Conservation (phyloP, 2,888 invertebrate species). For the Sinopyrophorus schimmeli region DNA sequence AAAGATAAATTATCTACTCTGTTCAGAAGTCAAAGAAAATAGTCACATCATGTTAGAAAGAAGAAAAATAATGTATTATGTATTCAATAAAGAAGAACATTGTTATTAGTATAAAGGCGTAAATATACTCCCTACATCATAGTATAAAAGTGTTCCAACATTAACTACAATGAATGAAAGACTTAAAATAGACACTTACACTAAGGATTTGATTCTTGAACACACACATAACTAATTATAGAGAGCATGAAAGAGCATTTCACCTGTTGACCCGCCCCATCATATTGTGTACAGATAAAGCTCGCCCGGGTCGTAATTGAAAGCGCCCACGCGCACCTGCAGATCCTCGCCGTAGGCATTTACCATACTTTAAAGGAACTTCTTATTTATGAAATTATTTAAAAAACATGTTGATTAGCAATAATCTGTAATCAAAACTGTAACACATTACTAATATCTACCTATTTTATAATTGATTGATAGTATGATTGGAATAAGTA, state of each 20-base stretch:
- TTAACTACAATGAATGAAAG: conserved; percentile 24
- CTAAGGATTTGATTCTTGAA: conserved; percentile 30
- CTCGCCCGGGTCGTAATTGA: conserved; percentile 42
- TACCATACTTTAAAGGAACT: conserved; percentile 7
- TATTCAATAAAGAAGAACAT: not conserved
- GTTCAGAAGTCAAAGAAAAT: no score
- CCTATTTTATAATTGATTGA: no score
- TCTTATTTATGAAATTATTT: no score
- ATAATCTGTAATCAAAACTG: no score
- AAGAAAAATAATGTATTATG: no score
- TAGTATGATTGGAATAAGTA: no score
- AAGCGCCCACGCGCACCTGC: conserved; percentile 42
- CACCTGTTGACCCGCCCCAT: conserved; percentile 44
- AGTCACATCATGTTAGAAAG: no score
- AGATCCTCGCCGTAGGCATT: conserved; percentile 28
- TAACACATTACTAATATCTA: no score
- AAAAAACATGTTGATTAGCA: no score
- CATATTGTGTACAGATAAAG: conserved; percentile 39
- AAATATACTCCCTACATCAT: not conserved
- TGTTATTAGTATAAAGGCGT: conserved; percentile 1
- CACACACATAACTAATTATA: conserved; percentile 42
- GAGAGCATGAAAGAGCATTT: conserved; percentile 40
- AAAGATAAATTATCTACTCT: no score
- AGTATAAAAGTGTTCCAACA: conserved; percentile 1
- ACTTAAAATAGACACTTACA: conserved; percentile 20